A percentile compares a stretch with the other conserved stretches of the same genome.
These are phyloP conservation scores for Mythimna pallens DNA, from an alignment of 2,888 invertebrate species.

Conservation along the genomic window DNA sequence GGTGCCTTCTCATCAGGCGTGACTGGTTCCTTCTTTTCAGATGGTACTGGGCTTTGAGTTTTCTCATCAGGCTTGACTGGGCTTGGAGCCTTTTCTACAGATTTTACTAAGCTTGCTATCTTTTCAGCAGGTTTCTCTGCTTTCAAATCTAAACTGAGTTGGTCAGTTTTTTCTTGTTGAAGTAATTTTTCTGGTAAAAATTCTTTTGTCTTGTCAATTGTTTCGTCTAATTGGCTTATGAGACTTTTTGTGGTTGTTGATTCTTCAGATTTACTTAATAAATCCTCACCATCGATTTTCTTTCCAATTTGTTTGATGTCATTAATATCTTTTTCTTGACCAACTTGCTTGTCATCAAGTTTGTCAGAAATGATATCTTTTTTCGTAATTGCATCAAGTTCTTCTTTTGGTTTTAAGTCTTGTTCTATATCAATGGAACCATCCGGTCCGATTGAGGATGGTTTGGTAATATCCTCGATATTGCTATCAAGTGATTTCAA, in stretches of 20 bases:
- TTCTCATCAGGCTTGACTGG: slow-evolving; percentile 4
- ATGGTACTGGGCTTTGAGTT: neutral
- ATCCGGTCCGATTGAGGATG: slow-evolving; percentile 1
- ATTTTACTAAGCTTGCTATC: neutral
- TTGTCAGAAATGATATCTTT: slow-evolving; percentile 60
- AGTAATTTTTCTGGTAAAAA: slow-evolving; percentile 9
- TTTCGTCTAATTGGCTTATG: slow-evolving; percentile 5
- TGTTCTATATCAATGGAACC: slow-evolving; percentile 18
- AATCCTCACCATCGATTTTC: slow-evolving; percentile 64
- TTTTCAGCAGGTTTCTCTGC: slow-evolving; percentile 13
- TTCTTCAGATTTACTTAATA: slow-evolving; percentile 6
- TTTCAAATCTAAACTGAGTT: neutral
- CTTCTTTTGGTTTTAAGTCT: slow-evolving; percentile 16
- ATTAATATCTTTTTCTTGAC: slow-evolving; percentile 78
- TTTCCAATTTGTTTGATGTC: slow-evolving; percentile 37
- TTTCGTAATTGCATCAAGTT: slow-evolving; percentile 14
- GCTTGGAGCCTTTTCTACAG: slow-evolving; percentile 18
- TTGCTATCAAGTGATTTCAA: slow-evolving; percentile 28
- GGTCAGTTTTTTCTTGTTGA: neutral
- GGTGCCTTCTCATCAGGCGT: neutral
- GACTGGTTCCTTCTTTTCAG: neutral
- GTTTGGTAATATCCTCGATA: slow-evolving; percentile 32
- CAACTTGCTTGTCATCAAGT: slow-evolving; percentile 85
- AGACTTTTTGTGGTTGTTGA: neutral
- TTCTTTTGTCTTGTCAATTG: slow-evolving; percentile 6